Evolutionary conservation across 2,888 invertebrate genomes (phyloP), one percentile per base, ranked within the genome.

Genomic region (Yponomeuta malinellus): DNA sequence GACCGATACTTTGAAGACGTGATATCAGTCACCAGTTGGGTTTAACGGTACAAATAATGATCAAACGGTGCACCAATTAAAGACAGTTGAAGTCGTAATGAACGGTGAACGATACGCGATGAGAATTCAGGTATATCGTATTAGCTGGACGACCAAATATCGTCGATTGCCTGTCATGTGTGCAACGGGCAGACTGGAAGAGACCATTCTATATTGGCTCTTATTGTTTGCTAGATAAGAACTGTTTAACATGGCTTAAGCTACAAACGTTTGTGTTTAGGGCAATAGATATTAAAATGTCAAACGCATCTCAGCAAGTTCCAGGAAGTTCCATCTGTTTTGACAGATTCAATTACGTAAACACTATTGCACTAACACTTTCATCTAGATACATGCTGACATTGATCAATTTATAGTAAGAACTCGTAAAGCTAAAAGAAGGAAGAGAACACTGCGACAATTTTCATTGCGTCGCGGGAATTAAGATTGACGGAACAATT

Each of bases 1-100:
- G 52, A 15, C 15, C 52, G 52, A 15, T 15, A 15, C 3, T 15
- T 59, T 59, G 52, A 59, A 59, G 15, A 59, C 52, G 52, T 15
- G 52, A 59, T 59, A 59, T 59, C 52, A 59, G 12, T 59, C 6
- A 59, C 52, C 52, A 59, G 52, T 59, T 15, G 52, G 52, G 12
- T 12, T 59, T 59, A 59, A 59, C 52, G 52, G 52, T 59, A 59
- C 52, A 12, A 59, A 59, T 59, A 59, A 59, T 59, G 15, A 59
- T 59, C 52, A 59, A 59, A 59, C 52, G 52, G 52, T 59, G 52
- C 52, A 59, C 52, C 52, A 59, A 59, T 59, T 59, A 59, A 59
- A 59, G 52, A 59, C 52, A 59, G 15, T 15, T 59, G 15, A 59
- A 59, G 15, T 59, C 52, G 52, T 59, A 59, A 59, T 59, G 15